phyloP scores from a whole-genome alignment of 2,113 vertebrate genomes.

The Oriolus oriolus region DNA sequence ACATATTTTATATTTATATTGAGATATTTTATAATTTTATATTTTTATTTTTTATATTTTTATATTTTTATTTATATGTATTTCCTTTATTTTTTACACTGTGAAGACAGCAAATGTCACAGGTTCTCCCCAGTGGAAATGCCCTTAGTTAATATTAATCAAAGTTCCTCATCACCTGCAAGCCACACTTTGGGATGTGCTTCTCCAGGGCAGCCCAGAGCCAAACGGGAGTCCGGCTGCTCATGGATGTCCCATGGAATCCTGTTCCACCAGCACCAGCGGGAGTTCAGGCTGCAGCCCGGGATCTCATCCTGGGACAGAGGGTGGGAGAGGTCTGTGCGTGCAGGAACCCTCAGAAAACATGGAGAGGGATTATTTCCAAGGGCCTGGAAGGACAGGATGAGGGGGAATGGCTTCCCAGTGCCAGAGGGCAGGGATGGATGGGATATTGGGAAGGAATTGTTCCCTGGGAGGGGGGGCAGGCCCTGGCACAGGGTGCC shows the following conservation, averaged over 20 bases:
- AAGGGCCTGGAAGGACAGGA: no score
- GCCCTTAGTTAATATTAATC: not conserved
- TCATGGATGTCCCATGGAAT: not conserved
- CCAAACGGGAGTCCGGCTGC: not conserved
- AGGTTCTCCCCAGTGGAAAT: not conserved
- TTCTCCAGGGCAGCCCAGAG: not conserved
- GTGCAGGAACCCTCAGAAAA: not conserved
- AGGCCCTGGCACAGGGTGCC: not conserved
- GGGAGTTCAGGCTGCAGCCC: not conserved
- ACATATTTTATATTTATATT: no score
- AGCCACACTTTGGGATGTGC: not conserved
- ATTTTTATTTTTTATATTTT: no score
- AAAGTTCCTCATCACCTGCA: not conserved
- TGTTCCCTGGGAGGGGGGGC: not conserved
- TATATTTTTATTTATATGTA: no score
- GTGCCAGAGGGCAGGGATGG: fast-evolving
- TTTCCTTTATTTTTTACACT: not conserved
- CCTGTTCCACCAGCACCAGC: not conserved
- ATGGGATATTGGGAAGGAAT: not conserved
- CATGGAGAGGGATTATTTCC: not conserved
- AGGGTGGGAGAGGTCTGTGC: not conserved
- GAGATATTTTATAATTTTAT: no score
- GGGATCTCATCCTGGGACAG: not conserved
- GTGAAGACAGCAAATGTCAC: not conserved
- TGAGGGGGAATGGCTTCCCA: not conserved